Base-by-base conservation (phyloP, 2,797 vertebrate species). In the Sciaenops ocellatus region DNA sequence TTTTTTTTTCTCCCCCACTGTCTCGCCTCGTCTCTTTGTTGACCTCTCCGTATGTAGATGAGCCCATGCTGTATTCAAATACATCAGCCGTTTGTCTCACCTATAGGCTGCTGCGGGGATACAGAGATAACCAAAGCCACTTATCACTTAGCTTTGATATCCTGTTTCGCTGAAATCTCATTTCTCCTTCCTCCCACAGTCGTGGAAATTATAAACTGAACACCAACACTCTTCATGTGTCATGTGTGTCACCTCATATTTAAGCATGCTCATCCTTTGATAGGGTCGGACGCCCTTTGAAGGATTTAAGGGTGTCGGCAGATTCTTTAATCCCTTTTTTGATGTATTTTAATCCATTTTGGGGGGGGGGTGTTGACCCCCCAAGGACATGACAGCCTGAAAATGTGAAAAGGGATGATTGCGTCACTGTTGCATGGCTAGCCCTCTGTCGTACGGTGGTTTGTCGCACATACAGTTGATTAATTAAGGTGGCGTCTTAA, bases 251-350 rank as follows among this genome's bases (percentile, higher is more conserved):
- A 6, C 61, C 75, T 89, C 87, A 42, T 51, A 86, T 92, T 92
- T 85, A 66, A 79, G 78, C 82, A 41, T 65, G 75, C 86, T 90
- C 88, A 82, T 90, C 79, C 79, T 92, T 72, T 90, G 85, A 92
- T 85, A 63, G 76, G 83, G 79, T 86, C 48, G 24, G 80, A 73
- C 30, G 28, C 65, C 82, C 87, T 91, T 89, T 89, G 85, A 90
- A 80, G 91, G 87, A 82, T 90, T 93, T 91, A 82, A 55, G 86
- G 78, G 80, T 79, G 87, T 89, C 67, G 55, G 81, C 77, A 72
- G 59, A 74, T 76, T 78, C 85, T 87, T 87, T 91, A 93, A 94
- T 94, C 88, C 89, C 47, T 61, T 87, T 90, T 92, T 92, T 89
- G 57, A 92, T 90, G 87, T 92, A 70, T 90, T 89, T 84, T 89